Conservation (phyloP, 2,888 invertebrate species). For the Entomobrya multifasciata region DNA sequence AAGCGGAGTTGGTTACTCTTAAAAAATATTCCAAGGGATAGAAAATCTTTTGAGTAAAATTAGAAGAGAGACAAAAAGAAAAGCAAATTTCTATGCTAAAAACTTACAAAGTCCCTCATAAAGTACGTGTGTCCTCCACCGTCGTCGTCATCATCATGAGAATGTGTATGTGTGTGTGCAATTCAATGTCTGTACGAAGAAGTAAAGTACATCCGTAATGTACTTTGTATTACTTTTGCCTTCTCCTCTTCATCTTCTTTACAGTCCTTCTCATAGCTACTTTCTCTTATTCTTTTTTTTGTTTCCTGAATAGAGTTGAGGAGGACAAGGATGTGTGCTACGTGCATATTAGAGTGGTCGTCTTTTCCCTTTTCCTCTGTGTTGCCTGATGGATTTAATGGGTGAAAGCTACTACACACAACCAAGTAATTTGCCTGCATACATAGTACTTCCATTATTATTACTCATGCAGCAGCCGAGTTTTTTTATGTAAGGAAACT, state of each 20-base stretch:
- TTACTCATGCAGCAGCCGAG: conserved; percentile 19
- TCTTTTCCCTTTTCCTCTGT: conserved; percentile 8
- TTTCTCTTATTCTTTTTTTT: conserved; percentile 36
- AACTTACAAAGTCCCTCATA: conserved; percentile 64
- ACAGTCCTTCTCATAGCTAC: conserved; percentile 44
- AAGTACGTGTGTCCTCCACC: conserved; percentile 12
- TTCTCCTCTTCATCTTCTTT: conserved; percentile 72
- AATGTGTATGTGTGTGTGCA: conserved; percentile 26
- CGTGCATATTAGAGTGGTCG: conserved; percentile 4
- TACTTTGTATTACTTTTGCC: conserved; percentile 73
- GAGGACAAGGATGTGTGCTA: conserved; percentile 12
- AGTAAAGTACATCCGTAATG: conserved; percentile 73
- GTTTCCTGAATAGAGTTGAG: conserved; percentile 14
- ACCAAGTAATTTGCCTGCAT: conserved; percentile 49
- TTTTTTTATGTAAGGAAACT: not conserved
- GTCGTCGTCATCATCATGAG: conserved; percentile 9
- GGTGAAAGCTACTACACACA: conserved; percentile 53
- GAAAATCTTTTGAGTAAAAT: conserved; percentile 21
- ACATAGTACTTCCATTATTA: conserved; percentile 52
- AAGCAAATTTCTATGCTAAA: conserved; percentile 72
- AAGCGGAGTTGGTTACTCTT: not conserved
- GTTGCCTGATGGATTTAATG: conserved; percentile 72
- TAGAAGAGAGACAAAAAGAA: conserved; percentile 43
- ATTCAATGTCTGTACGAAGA: too few species aligned
- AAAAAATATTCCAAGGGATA: not conserved